A percentile compares a stretch with the other conserved stretches of the same genome.
Evolutionary conservation across 35 echinoderm and acorn worm species (phyloP).

Genomic region (Apostichopus californicus): DNA sequence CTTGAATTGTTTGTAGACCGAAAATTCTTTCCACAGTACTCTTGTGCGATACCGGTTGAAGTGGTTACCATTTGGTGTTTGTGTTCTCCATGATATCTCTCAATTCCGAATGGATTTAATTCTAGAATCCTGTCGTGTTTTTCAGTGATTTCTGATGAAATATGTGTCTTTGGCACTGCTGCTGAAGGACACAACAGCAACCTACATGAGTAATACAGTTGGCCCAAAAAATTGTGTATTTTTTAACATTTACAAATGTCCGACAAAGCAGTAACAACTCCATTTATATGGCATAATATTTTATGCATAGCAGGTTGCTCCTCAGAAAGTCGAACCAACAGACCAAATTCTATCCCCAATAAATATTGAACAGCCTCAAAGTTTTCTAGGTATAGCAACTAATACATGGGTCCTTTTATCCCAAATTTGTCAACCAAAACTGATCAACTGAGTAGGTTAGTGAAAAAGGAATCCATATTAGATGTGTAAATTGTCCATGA

Average conservation of each 20-base stretch:
- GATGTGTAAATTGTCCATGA: slow-evolving; percentile 7
- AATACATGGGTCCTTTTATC: not conserved
- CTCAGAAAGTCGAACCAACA: slow-evolving; percentile 49
- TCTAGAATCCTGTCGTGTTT: slow-evolving; percentile 47
- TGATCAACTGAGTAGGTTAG: not conserved
- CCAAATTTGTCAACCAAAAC: slow-evolving; percentile 22
- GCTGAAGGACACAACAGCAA: slow-evolving; percentile 57
- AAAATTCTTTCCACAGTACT: slow-evolving; percentile 32
- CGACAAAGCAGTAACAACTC: slow-evolving; percentile 21
- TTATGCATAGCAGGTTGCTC: slow-evolving; percentile 23
- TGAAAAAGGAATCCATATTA: not conserved
- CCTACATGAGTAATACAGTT: slow-evolving; percentile 54
- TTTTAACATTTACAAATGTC: slow-evolving; percentile 65
- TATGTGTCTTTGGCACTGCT: slow-evolving; percentile 24
- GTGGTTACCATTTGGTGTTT: slow-evolving; percentile 56
- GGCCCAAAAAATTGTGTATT: slow-evolving; percentile 34
- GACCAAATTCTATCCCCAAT: not conserved
- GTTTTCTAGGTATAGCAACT: no score
- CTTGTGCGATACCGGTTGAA: slow-evolving; percentile 47
- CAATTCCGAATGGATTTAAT: slow-evolving; percentile 57
- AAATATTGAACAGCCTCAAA: slow-evolving; percentile 29
- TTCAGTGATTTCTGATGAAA: slow-evolving; percentile 60
- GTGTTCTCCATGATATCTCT: slow-evolving; percentile 63
- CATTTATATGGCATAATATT: slow-evolving; percentile 58
- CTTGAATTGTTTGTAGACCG: no score